These are phyloP conservation scores for Campoletis raptor DNA, from an alignment of 2,888 invertebrate species.

Conservation along the genomic window DNA sequence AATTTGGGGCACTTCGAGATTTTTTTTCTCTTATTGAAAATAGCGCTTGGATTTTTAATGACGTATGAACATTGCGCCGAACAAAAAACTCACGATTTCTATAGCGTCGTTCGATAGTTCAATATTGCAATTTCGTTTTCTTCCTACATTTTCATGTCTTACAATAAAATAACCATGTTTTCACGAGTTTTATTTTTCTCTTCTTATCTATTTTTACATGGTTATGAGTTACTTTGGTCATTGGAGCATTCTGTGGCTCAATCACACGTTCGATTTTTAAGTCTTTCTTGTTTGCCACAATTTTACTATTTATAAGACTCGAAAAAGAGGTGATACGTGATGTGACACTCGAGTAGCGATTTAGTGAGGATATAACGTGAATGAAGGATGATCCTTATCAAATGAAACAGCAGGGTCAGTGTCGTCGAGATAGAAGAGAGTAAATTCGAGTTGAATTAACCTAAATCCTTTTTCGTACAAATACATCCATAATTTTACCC, in stretches of 20 bases:
- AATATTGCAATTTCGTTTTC: background rate
- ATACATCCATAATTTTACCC: background rate
- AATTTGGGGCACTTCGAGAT: constrained; percentile 44
- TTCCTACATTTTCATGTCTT: background rate
- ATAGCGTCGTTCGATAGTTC: background rate
- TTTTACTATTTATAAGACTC: background rate
- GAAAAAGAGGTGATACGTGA: constrained; percentile 35
- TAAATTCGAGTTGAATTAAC: background rate
- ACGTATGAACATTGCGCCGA: constrained; percentile 39
- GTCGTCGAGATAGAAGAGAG: background rate
- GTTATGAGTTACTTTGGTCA: constrained; percentile 17
- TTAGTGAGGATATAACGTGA: constrained; percentile 30
- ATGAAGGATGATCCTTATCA: constrained; percentile 36
- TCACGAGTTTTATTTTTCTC: background rate
- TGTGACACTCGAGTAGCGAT: constrained; percentile 25
- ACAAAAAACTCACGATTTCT: constrained; percentile 53
- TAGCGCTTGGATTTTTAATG: constrained; percentile 22
- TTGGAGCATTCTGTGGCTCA: background rate
- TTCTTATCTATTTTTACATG: background rate
- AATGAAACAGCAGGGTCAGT: background rate
- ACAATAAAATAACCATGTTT: background rate
- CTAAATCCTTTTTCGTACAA: constrained; percentile 23
- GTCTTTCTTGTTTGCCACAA: background rate
- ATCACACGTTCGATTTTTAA: background rate
- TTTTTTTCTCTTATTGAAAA: constrained; percentile 9